A percentile compares a stretch with the other conserved stretches of the same genome.
phyloP scores from a whole-genome alignment of 2,113 vertebrate species.

The Drymodes brunneopygia region DNA sequence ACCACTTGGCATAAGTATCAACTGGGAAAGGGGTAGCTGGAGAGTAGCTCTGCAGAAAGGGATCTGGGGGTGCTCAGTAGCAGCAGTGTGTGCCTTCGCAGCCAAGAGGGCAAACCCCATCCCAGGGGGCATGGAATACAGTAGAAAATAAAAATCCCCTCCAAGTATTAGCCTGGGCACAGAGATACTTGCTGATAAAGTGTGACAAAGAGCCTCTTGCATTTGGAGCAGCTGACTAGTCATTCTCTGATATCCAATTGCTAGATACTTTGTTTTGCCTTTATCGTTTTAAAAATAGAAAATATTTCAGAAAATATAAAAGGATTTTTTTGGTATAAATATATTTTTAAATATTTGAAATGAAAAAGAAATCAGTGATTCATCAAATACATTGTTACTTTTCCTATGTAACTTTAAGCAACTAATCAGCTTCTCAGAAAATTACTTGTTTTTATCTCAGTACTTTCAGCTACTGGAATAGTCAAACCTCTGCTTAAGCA shows the following conservation, averaged over 20 bases:
- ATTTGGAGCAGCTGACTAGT: background rate
- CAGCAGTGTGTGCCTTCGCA: background rate
- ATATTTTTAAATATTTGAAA: background rate
- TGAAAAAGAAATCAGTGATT: background rate
- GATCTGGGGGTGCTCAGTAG: background rate
- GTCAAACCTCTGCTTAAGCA: background rate
- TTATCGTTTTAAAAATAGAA: background rate
- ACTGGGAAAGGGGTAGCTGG: background rate
- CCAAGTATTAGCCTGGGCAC: background rate
- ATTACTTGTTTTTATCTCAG: background rate
- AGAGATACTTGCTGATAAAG: background rate
- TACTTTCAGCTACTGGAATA: background rate
- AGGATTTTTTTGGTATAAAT: background rate
- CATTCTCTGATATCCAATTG: background rate
- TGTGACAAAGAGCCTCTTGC: background rate
- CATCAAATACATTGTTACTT: background rate
- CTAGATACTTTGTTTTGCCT: background rate
- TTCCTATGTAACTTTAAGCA: background rate
- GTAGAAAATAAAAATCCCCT: background rate
- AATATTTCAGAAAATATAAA: background rate
- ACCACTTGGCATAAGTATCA: background rate
- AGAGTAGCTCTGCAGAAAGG: background rate
- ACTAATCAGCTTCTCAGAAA: background rate
- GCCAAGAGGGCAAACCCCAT: background rate
- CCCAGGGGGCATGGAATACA: too few relatives aligned